Conservation (phyloP, 2,113 vertebrate species). For the Notarius lentiginosus region DNA sequence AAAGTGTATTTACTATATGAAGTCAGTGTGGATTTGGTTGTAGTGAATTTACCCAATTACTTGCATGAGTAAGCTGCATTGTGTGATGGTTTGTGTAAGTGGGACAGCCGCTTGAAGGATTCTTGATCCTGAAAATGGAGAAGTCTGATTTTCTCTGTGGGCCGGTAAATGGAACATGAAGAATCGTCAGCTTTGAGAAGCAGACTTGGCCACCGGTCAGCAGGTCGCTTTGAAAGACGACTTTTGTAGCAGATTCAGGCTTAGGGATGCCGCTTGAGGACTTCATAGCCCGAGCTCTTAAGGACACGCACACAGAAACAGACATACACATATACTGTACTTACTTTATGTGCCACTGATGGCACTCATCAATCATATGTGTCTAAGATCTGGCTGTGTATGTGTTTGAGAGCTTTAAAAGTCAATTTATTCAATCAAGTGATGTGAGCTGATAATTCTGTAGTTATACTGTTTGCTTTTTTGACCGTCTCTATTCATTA, state of each 20-base stretch:
- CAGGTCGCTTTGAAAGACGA: slow-evolving; percentile 61
- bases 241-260: slow-evolving; percentile 66
- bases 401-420: slow-evolving; percentile 9
- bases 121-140: slow-evolving; percentile 43
- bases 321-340: neutral
- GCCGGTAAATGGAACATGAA: slow-evolving; percentile 45
- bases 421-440: neutral
- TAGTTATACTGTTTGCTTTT: neutral
- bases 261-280: slow-evolving; percentile 57
- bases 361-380: slow-evolving; percentile 41
- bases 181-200: slow-evolving; percentile 40
- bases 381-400: slow-evolving; percentile 17
- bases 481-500: neutral
- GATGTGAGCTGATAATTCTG: neutral
- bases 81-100: slow-evolving; percentile 18
- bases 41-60: neutral
- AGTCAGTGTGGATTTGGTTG: neutral
- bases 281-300: slow-evolving; percentile 15
- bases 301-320: slow-evolving; percentile 36
- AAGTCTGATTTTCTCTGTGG: slow-evolving; percentile 36
- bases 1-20: neutral
- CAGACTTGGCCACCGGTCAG: slow-evolving; percentile 39
- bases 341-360: slow-evolving; percentile 17
- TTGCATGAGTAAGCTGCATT: neutral
- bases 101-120: slow-evolving; percentile 20